Conservation (phyloP, 2,113 vertebrate genomes). For the Pelvicachromis taeniatus region DNA sequence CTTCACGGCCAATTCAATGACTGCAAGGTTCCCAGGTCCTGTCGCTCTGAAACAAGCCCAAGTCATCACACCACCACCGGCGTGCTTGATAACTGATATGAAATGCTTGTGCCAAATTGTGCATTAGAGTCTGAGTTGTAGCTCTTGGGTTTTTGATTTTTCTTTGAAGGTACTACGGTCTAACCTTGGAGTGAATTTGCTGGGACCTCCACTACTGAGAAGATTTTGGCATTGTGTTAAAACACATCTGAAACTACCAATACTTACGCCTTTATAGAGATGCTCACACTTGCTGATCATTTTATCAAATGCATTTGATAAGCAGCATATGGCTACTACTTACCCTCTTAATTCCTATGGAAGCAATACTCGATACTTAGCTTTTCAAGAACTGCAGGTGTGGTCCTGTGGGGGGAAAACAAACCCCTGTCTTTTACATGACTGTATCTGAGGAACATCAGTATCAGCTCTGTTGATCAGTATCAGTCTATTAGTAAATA, state of each 20-base stretch:
- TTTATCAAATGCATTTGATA: background rate
- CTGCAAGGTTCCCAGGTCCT: background rate
- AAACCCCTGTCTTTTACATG: background rate
- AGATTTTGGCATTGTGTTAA: background rate
- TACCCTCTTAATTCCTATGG: background rate
- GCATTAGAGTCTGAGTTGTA: background rate
- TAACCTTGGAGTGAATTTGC: background rate
- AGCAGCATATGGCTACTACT: background rate
- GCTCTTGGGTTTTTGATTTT: background rate
- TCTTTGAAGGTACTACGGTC: background rate
- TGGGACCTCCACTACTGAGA: background rate
- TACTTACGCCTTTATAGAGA: background rate
- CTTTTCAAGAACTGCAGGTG: background rate
- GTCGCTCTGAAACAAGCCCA: background rate
- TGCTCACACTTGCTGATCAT: background rate
- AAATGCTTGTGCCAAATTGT: background rate
- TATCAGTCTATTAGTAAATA: background rate
- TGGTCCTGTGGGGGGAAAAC: background rate
- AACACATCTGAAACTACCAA: background rate
- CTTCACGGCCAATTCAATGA: background rate
- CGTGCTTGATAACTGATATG: background rate
- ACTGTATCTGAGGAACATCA: background rate
- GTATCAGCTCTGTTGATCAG: background rate
- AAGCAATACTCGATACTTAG: background rate
- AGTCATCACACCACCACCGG: background rate